A percentile compares a stretch with the other conserved stretches of the same genome.
Conservation (phyloP, 1,140 invertebrate genomes). For the Leptestheria dahalacensis region DNA sequence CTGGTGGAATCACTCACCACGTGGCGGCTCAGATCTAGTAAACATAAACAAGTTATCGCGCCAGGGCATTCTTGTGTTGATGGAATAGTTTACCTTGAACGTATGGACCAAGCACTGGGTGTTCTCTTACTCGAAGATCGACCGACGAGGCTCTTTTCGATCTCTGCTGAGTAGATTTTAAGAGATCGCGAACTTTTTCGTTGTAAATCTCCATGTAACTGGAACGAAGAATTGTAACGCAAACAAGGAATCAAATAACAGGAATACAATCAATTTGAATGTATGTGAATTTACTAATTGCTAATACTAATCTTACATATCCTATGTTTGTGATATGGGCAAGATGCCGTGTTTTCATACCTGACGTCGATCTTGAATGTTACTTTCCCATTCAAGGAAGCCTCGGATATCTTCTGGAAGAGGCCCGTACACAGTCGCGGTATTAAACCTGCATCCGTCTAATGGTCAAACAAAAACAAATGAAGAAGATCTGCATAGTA, state of each 20-base stretch:
- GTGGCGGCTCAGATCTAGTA: conserved; percentile 37
- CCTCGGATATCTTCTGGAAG: conserved; percentile 18
- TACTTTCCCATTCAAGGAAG: not conserved
- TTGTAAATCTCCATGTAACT: conserved; percentile 80
- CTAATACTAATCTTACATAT: too few relatives aligned
- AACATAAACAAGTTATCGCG: not conserved
- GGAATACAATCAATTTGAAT: too few relatives aligned
- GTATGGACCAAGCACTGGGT: conserved; percentile 80
- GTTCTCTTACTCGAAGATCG: conserved; percentile 67
- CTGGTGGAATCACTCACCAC: conserved; percentile 30
- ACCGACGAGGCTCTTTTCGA: conserved; percentile 36
- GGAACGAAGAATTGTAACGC: conserved; percentile 21
- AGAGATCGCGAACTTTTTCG: conserved; percentile 71
- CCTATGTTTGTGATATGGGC: not conserved
- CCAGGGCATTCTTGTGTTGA: not conserved
- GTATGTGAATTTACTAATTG: too few relatives aligned
- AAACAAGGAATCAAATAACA: conserved; percentile 13
- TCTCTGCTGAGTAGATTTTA: conserved; percentile 38
- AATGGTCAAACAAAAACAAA: too few relatives aligned
- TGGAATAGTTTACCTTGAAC: conserved; percentile 52
- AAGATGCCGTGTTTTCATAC: conserved; percentile 26
- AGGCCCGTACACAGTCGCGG: conserved; percentile 30
- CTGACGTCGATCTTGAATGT: conserved; percentile 29
- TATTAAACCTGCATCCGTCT: conserved; percentile 34
- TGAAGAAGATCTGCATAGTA: too few relatives aligned